phyloP scores from a whole-genome alignment of 2,113 vertebrate species.

The Oryzias woworae region DNA sequence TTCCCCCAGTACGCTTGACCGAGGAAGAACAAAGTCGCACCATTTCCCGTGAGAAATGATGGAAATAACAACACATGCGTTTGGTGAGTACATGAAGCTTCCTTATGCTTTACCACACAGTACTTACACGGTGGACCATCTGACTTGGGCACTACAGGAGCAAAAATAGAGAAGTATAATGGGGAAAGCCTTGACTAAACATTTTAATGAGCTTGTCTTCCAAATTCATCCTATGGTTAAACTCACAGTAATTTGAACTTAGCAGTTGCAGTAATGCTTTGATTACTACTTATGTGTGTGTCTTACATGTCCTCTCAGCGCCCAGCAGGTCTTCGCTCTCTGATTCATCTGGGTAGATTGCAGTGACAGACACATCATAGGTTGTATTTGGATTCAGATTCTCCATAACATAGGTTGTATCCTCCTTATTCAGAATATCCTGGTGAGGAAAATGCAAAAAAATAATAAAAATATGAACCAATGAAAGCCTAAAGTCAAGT shows the following conservation, averaged over 20 bases:
- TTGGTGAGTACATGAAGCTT: conserved; percentile 22
- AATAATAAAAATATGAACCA: not conserved
- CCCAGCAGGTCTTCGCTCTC: conserved; percentile 92
- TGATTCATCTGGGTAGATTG: conserved; percentile 96
- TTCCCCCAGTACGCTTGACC: conserved; percentile 29
- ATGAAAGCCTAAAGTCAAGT: conserved; percentile 5
- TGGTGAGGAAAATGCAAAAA: conserved; percentile 57
- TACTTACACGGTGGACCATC: conserved; percentile 80
- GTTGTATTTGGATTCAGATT: conserved; percentile 86
- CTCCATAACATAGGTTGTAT: conserved; percentile 83
- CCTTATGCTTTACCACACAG: conserved; percentile 46
- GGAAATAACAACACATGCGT: conserved; percentile 64
- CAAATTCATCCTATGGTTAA: conserved; percentile 3
- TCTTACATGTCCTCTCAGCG: conserved; percentile 90
- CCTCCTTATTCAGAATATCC: conserved; percentile 90
- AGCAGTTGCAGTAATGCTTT: not conserved
- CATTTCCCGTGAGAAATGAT: conserved; percentile 31
- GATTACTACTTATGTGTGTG: not conserved
- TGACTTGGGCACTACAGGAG: conserved; percentile 77
- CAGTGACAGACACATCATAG: conserved; percentile 91
- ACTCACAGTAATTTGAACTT: conserved; percentile 15
- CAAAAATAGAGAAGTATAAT: conserved; percentile 63
- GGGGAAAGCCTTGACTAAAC: conserved; percentile 33
- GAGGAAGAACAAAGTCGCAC: conserved; percentile 13
- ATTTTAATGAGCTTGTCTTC: conserved; percentile 29